A percentile compares a stretch with the other conserved stretches of the same genome.
Evolutionary conservation across 2,888 invertebrate species (phyloP).

Genomic region (Sminthurinus aureus): DNA sequence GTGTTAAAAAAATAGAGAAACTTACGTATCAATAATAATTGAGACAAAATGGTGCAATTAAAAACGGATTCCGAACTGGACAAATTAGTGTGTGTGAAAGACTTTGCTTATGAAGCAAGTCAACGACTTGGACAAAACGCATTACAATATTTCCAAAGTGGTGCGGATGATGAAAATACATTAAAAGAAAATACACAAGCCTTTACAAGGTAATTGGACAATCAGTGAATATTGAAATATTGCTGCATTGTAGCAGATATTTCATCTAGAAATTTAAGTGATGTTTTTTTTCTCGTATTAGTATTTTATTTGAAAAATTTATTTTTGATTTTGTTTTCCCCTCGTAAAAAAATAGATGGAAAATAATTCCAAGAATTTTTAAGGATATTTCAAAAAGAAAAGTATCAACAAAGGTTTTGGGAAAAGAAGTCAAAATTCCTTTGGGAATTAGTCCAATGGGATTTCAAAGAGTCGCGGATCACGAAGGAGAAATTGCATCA

Average conservation of each 20-base stretch:
- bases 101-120: conserved; percentile 77
- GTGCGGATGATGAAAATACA: conserved; percentile 81
- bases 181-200: conserved; percentile 76
- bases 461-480: conserved; percentile 90
- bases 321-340: not conserved
- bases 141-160: conserved; percentile 85
- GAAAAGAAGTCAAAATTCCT: conserved; percentile 73
- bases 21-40: not conserved
- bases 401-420: conserved; percentile 71
- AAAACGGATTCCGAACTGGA: conserved; percentile 30
- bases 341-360: conserved; percentile 25
- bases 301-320: not conserved
- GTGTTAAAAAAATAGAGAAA: no score
- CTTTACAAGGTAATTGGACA: not conserved
- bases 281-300: not conserved
- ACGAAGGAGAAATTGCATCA: conserved; percentile 84
- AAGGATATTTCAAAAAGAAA: conserved; percentile 75
- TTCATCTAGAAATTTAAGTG: not conserved
- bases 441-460: conserved; percentile 87
- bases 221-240: not conserved
- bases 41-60: conserved; percentile 32
- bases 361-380: conserved; percentile 78
- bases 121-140: conserved; percentile 72
- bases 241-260: no score
- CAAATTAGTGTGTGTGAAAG: conserved; percentile 63